Conservation (phyloP, 92 coral and sea anemone species). For the Epizoanthus fatuus region DNA sequence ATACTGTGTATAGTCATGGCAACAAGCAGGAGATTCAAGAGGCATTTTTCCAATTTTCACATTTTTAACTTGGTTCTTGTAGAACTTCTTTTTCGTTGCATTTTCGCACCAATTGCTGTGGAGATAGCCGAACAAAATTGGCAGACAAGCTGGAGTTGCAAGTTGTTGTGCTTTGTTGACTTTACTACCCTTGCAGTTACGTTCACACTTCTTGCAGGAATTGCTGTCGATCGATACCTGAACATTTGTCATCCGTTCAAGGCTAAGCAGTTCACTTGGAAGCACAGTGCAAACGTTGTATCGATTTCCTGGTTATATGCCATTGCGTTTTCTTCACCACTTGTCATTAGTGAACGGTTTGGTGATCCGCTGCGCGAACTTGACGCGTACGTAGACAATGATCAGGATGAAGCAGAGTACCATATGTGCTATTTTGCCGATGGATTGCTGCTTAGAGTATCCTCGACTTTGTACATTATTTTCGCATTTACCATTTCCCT, state of each 20-base stretch:
- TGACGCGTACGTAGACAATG: too few relatives aligned
- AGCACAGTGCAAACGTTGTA: slow-evolving; percentile 51
- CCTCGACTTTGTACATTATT: slow-evolving; percentile 49
- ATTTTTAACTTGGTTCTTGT: slow-evolving; percentile 16
- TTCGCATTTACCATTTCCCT: slow-evolving; percentile 62
- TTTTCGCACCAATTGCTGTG: slow-evolving; percentile 2
- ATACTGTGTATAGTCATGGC: slow-evolving; percentile 17
- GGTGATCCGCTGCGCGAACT: slow-evolving; percentile 21
- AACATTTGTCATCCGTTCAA: slow-evolving; percentile 44
- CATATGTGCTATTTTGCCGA: background rate
- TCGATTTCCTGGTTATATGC: slow-evolving; percentile 56
- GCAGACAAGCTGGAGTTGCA: slow-evolving; percentile 26
- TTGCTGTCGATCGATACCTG: slow-evolving; percentile 21
- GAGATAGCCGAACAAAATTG: background rate
- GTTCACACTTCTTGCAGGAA: slow-evolving; percentile 27
- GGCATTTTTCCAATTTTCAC: slow-evolving; percentile 33
- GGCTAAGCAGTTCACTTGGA: slow-evolving; percentile 62
- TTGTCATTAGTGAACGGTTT: slow-evolving; percentile 30
- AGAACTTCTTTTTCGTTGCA: slow-evolving; percentile 24
- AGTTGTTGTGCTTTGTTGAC: slow-evolving; percentile 15
- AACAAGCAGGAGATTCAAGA: slow-evolving; percentile 16
- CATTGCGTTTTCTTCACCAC: slow-evolving; percentile 44
- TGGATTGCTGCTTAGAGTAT: slow-evolving; percentile 30
- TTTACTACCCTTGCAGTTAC: slow-evolving; percentile 23
- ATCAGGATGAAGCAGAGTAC: slow-evolving; percentile 11